Evolutionary conservation across 2,888 invertebrate genomes (phyloP).

Genomic region (Clostera curtula): DNA sequence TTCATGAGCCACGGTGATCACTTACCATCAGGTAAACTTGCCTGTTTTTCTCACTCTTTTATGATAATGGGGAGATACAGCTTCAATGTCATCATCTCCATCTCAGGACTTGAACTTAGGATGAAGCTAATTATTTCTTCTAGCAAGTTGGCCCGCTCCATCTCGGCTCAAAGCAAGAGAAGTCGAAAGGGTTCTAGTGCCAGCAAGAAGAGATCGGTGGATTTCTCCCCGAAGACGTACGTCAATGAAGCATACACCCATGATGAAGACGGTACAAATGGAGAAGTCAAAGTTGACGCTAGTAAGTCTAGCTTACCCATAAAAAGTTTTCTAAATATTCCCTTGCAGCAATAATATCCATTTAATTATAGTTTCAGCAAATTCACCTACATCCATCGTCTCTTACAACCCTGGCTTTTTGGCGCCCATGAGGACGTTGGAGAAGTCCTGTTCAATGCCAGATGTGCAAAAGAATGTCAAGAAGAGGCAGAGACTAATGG

Average conservation of each 20-base stretch:
- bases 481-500: constrained; percentile 79
- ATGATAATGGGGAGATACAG: too few relatives aligned
- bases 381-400: constrained; percentile 16
- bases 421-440: constrained; percentile 76
- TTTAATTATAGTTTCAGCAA: constrained; percentile 8
- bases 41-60: too few relatives aligned
- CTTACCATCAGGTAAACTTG: too few relatives aligned
- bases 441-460: constrained; percentile 89
- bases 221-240: constrained; percentile 47
- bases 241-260: constrained; percentile 43
- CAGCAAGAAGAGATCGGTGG: constrained; percentile 53
- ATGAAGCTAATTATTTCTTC: constrained; percentile 2
- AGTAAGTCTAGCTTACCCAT: too few relatives aligned
- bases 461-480: constrained; percentile 86
- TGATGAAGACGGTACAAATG: constrained; percentile 34
- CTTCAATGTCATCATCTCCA: too few relatives aligned
- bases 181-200: constrained; percentile 32
- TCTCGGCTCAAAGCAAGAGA: constrained; percentile 42
- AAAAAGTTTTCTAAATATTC: too few relatives aligned
- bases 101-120: too few relatives aligned
- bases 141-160: constrained; percentile 41
- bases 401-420: constrained; percentile 43
- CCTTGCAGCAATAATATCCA: too few relatives aligned
- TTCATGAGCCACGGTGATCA: too few relatives aligned
- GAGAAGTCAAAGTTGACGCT: constrained; percentile 27